Evolutionary conservation across 2,888 invertebrate genomes (phyloP).

Genomic region (Clusia tigrina): DNA sequence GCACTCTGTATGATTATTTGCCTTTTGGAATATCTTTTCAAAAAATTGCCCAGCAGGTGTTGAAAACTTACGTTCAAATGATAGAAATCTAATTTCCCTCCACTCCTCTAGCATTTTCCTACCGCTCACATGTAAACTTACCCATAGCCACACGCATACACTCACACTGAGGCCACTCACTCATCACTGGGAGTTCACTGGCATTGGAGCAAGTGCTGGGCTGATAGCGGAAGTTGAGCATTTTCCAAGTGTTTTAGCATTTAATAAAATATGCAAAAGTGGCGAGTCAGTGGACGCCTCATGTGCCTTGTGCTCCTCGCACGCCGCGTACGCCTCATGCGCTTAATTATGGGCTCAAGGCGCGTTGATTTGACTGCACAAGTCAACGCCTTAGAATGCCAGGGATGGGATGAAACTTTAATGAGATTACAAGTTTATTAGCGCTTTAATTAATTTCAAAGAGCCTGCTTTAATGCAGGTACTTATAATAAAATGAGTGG

Average conservation of each 20-base stretch:
- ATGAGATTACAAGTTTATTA: too few relatives aligned
- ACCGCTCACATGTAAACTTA: conserved; percentile 1
- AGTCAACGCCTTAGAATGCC: too few relatives aligned
- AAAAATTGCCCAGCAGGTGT: conserved; percentile 26
- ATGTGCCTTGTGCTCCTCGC: too few relatives aligned
- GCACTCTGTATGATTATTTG: not conserved
- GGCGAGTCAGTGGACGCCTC: too few relatives aligned
- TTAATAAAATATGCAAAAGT: not conserved
- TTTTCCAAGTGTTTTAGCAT: conserved; percentile 23
- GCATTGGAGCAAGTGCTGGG: not conserved
- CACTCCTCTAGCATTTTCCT: conserved; percentile 7
- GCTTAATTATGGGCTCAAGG: conserved; percentile 1
- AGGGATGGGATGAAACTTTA: too few relatives aligned
- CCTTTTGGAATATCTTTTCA: not conserved
- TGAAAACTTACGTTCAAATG: conserved; percentile 23
- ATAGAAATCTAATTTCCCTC: conserved; percentile 27
- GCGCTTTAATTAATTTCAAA: too few relatives aligned
- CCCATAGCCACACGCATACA: not conserved
- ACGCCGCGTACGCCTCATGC: too few relatives aligned
- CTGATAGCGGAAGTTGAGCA: conserved; percentile 28
- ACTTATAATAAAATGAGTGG: too few relatives aligned
- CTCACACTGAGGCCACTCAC: not conserved
- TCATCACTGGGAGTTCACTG: conserved; percentile 1
- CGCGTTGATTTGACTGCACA: not conserved
- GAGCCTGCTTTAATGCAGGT: too few relatives aligned